These are phyloP conservation scores for Galagoides demidoff DNA, from an alignment of 2,797 vertebrate genomes.

Conservation along the genomic window DNA sequence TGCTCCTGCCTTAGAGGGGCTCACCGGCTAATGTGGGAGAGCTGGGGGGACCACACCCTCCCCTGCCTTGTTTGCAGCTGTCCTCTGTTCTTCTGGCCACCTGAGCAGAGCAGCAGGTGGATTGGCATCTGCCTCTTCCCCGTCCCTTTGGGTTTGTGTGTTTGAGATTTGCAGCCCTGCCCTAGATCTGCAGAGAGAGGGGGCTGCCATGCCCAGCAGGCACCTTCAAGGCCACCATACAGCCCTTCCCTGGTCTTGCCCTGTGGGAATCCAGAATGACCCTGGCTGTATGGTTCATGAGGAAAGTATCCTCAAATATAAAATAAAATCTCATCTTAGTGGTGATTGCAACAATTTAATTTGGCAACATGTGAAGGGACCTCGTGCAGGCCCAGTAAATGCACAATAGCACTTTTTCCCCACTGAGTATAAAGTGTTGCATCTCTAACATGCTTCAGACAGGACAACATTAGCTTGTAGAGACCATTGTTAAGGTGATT, in stretches of 20 bases:
- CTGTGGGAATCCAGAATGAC: neutral
- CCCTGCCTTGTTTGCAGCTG: neutral
- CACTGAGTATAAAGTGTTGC: neutral
- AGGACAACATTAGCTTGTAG: neutral
- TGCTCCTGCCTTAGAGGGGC: neutral
- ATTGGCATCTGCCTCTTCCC: neutral
- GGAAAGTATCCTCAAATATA: neutral
- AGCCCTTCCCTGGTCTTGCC: neutral
- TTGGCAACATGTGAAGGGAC: neutral
- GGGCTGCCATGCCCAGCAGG: no score
- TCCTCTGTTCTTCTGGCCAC: neutral
- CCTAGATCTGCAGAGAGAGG: no score
- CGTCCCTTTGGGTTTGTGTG: neutral
- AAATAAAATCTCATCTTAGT: neutral
- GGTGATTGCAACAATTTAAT: no score
- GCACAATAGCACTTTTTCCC: no score
- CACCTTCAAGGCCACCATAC: neutral
- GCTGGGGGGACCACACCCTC: rapidly evolving
- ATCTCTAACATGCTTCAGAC: neutral
- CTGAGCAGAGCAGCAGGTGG: neutral
- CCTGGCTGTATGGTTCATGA: neutral
- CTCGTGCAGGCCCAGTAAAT: neutral
- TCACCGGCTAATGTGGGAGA: no score
- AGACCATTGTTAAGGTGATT: neutral
- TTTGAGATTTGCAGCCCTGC: neutral